A percentile compares a stretch with the other conserved stretches of the same genome.
phyloP scores from a whole-genome alignment of 2,797 vertebrate genomes.

The Lepus townsendii region DNA sequence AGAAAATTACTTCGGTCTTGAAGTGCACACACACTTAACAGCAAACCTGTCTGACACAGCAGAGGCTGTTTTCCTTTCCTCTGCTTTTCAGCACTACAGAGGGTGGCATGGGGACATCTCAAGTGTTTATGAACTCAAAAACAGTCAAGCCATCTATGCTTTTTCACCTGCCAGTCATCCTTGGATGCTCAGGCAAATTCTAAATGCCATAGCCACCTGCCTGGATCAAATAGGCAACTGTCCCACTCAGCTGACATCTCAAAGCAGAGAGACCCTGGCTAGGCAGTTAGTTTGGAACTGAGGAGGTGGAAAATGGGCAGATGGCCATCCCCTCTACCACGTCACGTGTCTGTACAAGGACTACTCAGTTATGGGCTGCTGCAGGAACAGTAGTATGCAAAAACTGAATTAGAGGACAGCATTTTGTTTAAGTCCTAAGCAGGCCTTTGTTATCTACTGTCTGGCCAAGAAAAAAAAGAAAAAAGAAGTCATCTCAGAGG shows the following conservation, averaged over 20 bases:
- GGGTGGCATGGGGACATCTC: conserved; percentile 69
- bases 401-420: conserved; percentile 47
- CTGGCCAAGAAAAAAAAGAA: conserved; percentile 48
- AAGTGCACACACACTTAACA: conserved; percentile 91
- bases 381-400: conserved; percentile 20
- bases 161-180: conserved; percentile 82
- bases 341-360: neutral
- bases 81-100: conserved; percentile 83
- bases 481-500: conserved; percentile 72
- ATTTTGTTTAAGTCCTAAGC: conserved; percentile 74
- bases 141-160: conserved; percentile 38
- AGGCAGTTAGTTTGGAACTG: neutral
- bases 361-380: conserved; percentile 23
- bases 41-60: conserved; percentile 89
- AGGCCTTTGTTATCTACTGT: conserved; percentile 70
- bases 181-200: conserved; percentile 64
- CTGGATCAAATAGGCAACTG: conserved; percentile 62
- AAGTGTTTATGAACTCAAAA: conserved; percentile 82
- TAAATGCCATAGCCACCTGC: conserved; percentile 81
- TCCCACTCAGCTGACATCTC: conserved; percentile 38
- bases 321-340: conserved; percentile 34
- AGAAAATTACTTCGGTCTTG: conserved; percentile 93
- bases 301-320: conserved; percentile 42
- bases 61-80: conserved; percentile 82
- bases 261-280: neutral